Evolutionary conservation across 2,113 vertebrate genomes (phyloP).

Genomic region (Eurystomus gularis): DNA sequence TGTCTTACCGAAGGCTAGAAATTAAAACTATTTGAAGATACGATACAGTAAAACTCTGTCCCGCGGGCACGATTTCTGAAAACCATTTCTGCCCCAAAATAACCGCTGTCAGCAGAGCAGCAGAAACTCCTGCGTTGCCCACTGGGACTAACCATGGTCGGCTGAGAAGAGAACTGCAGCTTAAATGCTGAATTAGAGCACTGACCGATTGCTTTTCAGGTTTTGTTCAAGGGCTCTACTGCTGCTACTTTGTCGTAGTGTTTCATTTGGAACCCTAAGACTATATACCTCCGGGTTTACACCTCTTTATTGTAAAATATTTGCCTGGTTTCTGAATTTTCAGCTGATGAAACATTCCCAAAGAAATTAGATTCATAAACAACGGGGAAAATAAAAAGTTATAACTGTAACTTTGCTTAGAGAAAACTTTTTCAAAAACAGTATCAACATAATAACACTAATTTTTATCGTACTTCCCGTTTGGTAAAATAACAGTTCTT

Average conservation of each 20-base stretch:
- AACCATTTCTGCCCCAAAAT: neutral
- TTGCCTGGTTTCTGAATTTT: neutral
- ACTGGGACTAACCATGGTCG: neutral
- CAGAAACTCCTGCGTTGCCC: neutral
- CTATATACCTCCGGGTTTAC: neutral
- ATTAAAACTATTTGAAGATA: neutral
- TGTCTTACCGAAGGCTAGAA: neutral
- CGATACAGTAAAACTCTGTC: neutral
- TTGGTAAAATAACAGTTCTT: neutral
- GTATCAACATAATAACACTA: neutral
- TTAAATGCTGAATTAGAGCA: neutral
- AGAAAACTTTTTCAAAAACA: neutral
- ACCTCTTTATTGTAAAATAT: neutral
- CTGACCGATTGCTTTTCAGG: neutral
- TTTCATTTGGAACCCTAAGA: neutral
- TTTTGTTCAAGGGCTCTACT: neutral
- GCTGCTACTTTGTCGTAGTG: neutral
- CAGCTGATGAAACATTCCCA: neutral
- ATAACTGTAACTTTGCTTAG: neutral
- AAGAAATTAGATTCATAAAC: neutral
- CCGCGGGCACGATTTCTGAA: neutral
- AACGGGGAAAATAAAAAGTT: neutral
- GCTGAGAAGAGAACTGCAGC: neutral
- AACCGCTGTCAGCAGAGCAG: neutral
- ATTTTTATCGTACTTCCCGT: neutral